Evolutionary conservation across 2,888 invertebrate species (phyloP).

Genomic region (Pristionchus japonicus): DNA sequence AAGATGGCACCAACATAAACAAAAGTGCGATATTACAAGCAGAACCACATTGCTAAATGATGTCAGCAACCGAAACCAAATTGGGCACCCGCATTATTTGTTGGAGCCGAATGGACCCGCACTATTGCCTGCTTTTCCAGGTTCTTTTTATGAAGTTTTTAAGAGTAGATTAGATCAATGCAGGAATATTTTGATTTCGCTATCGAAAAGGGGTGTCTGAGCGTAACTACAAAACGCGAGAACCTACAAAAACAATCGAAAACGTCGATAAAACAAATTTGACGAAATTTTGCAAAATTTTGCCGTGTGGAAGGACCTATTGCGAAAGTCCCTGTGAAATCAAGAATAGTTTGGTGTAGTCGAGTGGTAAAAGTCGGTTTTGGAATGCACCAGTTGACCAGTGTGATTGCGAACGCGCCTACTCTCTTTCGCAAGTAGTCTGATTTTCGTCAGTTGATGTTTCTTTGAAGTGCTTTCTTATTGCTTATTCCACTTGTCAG

Average conservation of each 20-base stretch:
- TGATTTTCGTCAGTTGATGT: not conserved
- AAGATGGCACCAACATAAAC: not conserved
- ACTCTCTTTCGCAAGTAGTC: not conserved
- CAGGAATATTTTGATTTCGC: not conserved
- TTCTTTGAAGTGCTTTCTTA: too few relatives aligned
- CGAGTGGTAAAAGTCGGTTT: not conserved
- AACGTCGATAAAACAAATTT: not conserved
- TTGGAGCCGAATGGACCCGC: conserved; percentile 21
- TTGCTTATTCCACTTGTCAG: not conserved
- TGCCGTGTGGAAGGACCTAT: not conserved
- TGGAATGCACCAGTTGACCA: too few relatives aligned
- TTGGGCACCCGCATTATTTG: conserved; percentile 33
- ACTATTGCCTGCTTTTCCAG: conserved; percentile 20
- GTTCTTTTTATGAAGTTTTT: not conserved
- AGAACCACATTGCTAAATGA: not conserved
- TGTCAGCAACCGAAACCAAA: conserved; percentile 11
- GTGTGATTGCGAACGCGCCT: too few relatives aligned
- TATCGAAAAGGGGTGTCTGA: not conserved
- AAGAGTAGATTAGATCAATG: not conserved
- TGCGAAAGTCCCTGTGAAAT: not conserved
- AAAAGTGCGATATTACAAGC: not conserved
- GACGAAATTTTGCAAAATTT: not conserved
- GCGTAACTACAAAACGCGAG: not conserved
- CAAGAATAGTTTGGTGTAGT: not conserved
- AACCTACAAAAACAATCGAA: not conserved